phyloP scores from a whole-genome alignment of 2,888 invertebrate species.

The Trissoscelio sp. region DNA sequence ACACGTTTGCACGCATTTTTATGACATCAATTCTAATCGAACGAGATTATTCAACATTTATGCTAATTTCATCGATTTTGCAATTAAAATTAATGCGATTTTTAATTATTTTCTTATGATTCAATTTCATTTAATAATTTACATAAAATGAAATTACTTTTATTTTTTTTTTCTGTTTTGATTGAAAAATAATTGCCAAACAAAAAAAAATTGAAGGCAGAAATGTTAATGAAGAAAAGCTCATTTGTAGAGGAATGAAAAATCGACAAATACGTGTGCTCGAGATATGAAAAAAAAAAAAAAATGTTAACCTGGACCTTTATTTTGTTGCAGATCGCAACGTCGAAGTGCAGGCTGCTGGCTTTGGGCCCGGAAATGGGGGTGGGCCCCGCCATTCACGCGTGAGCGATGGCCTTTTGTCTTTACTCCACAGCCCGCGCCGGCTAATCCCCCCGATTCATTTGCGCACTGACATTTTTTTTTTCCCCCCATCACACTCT shows the following conservation, averaged over 20 bases:
- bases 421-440: no score
- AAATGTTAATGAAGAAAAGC: slow-evolving; percentile 23
- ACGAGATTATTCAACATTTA: background rate
- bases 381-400: slow-evolving; percentile 68
- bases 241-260: slow-evolving; percentile 35
- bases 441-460: no score
- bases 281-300: slow-evolving; percentile 9
- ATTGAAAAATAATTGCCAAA: no score
- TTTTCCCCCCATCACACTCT: no score
- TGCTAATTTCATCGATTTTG: background rate
- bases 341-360: slow-evolving; percentile 59
- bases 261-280: slow-evolving; percentile 22
- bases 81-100: no score
- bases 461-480: no score
- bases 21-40: slow-evolving; percentile 1
- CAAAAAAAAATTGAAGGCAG: background rate
- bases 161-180: background rate
- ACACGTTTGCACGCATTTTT: slow-evolving; percentile 10
- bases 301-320: slow-evolving; percentile 47
- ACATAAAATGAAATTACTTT: no score
- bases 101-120: background rate
- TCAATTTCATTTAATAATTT: no score
- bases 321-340: slow-evolving; percentile 61
- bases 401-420: no score
- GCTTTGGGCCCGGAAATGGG: slow-evolving; percentile 61